Conservation (phyloP, 2,888 invertebrate species). For the Caenorhabditis parvicauda region DNA sequence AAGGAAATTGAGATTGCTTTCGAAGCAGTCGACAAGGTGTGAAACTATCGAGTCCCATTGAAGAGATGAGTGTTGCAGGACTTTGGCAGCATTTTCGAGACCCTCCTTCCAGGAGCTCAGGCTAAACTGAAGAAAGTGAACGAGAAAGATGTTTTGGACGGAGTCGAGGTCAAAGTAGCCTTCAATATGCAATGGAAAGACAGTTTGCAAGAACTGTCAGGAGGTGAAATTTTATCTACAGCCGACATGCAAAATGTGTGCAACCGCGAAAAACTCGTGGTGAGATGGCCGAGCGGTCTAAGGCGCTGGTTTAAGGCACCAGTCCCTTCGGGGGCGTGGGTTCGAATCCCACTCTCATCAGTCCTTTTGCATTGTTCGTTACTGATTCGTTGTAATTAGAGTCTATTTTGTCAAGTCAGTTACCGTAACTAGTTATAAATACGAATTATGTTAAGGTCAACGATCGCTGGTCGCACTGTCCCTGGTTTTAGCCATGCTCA, state of each 20-base stretch:
- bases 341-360: slow-evolving; percentile 75
- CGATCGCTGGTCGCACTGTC: slow-evolving; percentile 86
- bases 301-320: slow-evolving; percentile 82
- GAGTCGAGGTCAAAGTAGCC: slow-evolving; percentile 84
- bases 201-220: slow-evolving; percentile 88
- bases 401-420: neutral
- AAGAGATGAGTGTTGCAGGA: slow-evolving; percentile 67
- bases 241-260: too few relatives aligned
- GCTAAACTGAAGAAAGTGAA: slow-evolving; percentile 78
- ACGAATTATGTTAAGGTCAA: too few relatives aligned
- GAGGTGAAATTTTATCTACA: slow-evolving; percentile 74
- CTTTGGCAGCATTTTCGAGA: slow-evolving; percentile 89
- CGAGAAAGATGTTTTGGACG: slow-evolving; percentile 77
- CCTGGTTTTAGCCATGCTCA: slow-evolving; percentile 88
- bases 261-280: too few relatives aligned
- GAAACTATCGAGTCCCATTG: neutral
- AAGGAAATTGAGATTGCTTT: slow-evolving; percentile 79
- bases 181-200: slow-evolving; percentile 95
- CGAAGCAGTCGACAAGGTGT: slow-evolving; percentile 75
- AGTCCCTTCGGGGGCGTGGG: slow-evolving; percentile 83
- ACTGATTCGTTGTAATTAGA: too few relatives aligned
- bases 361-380: too few relatives aligned
- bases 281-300: slow-evolving; percentile 78
- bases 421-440: neutral
- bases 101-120: slow-evolving; percentile 83